A percentile compares a stretch with the other conserved stretches of the same genome.
phyloP scores from a whole-genome alignment of 1,140 invertebrate species.

The Drepana arcuata region DNA sequence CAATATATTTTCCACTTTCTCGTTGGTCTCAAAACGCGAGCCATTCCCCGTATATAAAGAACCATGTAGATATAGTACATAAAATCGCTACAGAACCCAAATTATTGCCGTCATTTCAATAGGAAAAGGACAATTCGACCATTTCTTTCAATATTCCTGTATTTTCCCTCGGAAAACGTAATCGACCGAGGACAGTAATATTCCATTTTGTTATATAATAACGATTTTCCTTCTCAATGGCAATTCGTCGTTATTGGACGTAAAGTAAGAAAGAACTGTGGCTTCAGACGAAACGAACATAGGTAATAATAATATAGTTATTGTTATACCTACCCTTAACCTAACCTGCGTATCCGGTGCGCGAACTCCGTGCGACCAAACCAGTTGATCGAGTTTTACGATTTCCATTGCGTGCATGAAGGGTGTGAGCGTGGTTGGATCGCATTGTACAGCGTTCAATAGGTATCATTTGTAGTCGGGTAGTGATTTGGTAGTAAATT shows the following conservation, averaged over 20 bases:
- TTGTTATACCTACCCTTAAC: conserved; percentile 43
- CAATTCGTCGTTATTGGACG: conserved; percentile 42
- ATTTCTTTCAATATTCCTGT: conserved; percentile 30
- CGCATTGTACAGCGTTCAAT: conserved; percentile 11
- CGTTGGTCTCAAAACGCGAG: no score
- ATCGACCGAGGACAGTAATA: conserved; percentile 31
- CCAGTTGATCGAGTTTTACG: conserved; percentile 11
- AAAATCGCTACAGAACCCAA: conserved; percentile 20
- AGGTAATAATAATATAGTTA: conserved; percentile 50
- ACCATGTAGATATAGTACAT: no score
- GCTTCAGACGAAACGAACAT: conserved; percentile 37
- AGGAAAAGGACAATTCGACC: conserved; percentile 25
- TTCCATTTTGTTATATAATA: conserved; percentile 38
- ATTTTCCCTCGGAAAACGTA: conserved; percentile 28
- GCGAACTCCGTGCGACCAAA: conserved; percentile 9
- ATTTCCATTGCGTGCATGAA: conserved; percentile 21
- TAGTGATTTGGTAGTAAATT: conserved; percentile 11
- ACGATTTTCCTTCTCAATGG: conserved; percentile 36
- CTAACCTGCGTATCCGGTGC: conserved; percentile 15
- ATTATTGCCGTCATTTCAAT: conserved; percentile 23
- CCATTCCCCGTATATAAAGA: no score
- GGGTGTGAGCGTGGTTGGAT: conserved; percentile 6
- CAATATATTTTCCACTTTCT: no score
- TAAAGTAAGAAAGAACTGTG: conserved; percentile 35
- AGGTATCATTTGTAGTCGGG: conserved; percentile 11